Conservation (phyloP, 2,888 invertebrate genomes). For the Girardia tigrina region DNA sequence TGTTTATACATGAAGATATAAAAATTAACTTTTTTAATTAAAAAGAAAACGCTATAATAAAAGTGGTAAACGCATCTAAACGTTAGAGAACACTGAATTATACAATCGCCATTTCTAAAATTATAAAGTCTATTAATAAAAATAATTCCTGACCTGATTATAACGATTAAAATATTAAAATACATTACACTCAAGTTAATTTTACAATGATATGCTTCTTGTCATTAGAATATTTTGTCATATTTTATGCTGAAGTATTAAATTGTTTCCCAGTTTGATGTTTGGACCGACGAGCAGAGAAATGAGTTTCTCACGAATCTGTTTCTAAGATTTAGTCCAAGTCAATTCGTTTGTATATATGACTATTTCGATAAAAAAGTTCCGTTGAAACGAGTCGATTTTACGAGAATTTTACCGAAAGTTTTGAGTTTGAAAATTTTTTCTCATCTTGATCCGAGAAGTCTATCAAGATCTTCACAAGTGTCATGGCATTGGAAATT, state of each 20-base stretch:
- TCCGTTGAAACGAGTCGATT: slow-evolving; percentile 45
- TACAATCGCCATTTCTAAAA: no score
- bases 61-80: no score
- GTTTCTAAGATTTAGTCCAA: slow-evolving; percentile 42
- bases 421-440: slow-evolving; percentile 46
- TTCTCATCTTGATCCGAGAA: slow-evolving; percentile 48
- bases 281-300: slow-evolving; percentile 48
- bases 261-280: slow-evolving; percentile 43
- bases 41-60: no score
- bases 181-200: no score
- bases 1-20: no score
- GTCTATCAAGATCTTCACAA: slow-evolving; percentile 43
- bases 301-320: slow-evolving; percentile 45
- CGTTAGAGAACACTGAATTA: no score
- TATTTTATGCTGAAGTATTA: background rate
- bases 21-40: no score
- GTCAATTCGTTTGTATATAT: slow-evolving; percentile 45
- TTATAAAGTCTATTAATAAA: no score
- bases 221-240: no score
- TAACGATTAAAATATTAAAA: no score
- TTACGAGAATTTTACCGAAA: slow-evolving; percentile 44
- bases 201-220: no score
- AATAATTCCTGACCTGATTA: no score
- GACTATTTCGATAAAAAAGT: slow-evolving; percentile 45
- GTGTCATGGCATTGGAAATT: slow-evolving; percentile 49